Evolutionary conservation across 2,797 vertebrate species (phyloP), one percentile per base, ranked within the genome.

Genomic region (Melanotaenia trifasciata): DNA sequence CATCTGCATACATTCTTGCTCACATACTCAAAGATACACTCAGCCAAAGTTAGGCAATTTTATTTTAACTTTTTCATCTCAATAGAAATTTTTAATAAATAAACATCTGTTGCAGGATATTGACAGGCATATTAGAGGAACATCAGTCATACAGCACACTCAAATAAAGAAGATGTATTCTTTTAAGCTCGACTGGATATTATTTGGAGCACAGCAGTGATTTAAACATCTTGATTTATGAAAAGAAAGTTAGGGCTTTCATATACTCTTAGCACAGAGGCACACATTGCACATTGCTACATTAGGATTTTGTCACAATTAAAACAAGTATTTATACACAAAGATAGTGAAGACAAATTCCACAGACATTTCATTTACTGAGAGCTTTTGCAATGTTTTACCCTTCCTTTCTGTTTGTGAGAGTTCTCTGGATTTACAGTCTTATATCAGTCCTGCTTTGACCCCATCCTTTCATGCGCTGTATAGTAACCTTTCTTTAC

Each of bases 41-140:
- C 28, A 72, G 60, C 3, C 58, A 71, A 61, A 22, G 51, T 85
- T 72, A 76, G 14, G 67, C 58, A 32, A 72, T 72, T 84, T 89
- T 67, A 82, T 90, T 92, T 91, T 18, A 67, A 82, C 76, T 63
- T 58, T 56, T 74, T 69, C 58, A 77, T 58, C 60, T 79, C 50
- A 6, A 76, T 90, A 91, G 66, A 92, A 90, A 90, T 89, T 36
- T 90, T 78, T 67, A 73, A 68, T 84, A 84, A 87, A 92, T 90
- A 87, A 86, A 90, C 72, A 80, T 87, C 76, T 87, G 70, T 84
- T 87, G 70, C 80, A 75, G 80, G 79, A 70, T 64, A 79, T 12
- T 64, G 74, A 90, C 87, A 91, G 70, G 86, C 84, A 90, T 81
- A 81, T 67, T 51, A 86, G 67, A 70, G 72, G 58, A 80, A 61